phyloP scores from a whole-genome alignment of 2,113 vertebrate genomes.

The Gallinago undulata region DNA sequence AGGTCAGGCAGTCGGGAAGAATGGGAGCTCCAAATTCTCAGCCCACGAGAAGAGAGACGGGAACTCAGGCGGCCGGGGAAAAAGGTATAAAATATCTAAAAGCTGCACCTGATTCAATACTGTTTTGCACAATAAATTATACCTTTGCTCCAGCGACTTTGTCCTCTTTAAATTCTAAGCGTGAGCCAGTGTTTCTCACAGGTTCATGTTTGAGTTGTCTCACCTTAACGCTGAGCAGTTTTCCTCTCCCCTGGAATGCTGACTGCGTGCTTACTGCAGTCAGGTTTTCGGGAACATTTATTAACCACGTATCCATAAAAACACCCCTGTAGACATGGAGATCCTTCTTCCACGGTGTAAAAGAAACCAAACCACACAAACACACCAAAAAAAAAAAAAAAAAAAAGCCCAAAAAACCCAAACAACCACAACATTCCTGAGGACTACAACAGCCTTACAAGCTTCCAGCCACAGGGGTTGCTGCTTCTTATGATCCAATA shows the following conservation, averaged over 20 bases:
- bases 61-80: no score
- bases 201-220: neutral
- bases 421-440: no score
- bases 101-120: no score
- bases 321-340: neutral
- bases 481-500: neutral
- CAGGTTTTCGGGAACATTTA: neutral
- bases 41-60: no score
- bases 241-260: neutral
- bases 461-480: neutral
- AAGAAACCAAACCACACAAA: neutral
- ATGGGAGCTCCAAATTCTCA: no score
- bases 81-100: no score
- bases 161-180: no score
- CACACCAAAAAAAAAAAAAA: neutral
- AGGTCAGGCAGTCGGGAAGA: no score
- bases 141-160: no score
- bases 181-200: no score
- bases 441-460: neutral
- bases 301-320: neutral
- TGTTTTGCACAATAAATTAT: no score
- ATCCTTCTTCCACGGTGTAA: neutral
- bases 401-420: no score
- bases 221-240: neutral
- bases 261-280: accelerated